These are phyloP conservation scores for Pelecanoides urinatrix DNA, from an alignment of 2,113 vertebrate species.

Conservation along the genomic window DNA sequence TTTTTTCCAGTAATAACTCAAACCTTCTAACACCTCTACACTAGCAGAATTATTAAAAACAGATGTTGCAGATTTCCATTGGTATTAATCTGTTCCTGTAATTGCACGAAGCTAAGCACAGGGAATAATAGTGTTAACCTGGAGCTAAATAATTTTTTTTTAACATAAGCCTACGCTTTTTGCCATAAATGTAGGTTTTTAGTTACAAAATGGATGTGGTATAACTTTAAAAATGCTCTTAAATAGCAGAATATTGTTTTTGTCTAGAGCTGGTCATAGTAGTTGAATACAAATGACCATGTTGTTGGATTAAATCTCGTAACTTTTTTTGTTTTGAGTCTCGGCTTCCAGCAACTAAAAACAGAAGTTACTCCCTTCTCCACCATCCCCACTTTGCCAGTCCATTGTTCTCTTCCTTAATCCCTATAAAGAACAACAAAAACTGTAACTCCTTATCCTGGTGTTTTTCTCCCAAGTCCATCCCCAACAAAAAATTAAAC, in stretches of 20 bases:
- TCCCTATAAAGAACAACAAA: background rate
- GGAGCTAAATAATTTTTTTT: background rate
- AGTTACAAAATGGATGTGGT: background rate
- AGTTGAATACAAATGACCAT: background rate
- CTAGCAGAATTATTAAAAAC: constrained; percentile 53
- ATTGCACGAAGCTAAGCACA: constrained; percentile 13
- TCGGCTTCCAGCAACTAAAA: background rate
- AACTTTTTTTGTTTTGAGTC: background rate
- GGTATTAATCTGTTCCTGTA: constrained; percentile 46
- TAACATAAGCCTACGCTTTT: background rate
- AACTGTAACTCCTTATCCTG: background rate
- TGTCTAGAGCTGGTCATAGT: background rate
- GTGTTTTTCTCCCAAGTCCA: background rate
- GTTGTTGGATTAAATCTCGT: background rate
- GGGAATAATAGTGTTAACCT: constrained; percentile 20
- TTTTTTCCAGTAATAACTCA: background rate
- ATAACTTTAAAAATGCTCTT: background rate
- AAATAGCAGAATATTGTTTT: background rate
- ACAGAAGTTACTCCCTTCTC: background rate
- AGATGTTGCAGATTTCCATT: constrained; percentile 35
- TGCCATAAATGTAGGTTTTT: background rate
- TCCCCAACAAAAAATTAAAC: background rate
- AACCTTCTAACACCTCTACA: background rate
- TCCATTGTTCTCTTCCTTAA: background rate
- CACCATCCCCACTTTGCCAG: background rate